Evolutionary conservation across 2,888 invertebrate genomes (phyloP).

Genomic region (Crocallis elinguaria): DNA sequence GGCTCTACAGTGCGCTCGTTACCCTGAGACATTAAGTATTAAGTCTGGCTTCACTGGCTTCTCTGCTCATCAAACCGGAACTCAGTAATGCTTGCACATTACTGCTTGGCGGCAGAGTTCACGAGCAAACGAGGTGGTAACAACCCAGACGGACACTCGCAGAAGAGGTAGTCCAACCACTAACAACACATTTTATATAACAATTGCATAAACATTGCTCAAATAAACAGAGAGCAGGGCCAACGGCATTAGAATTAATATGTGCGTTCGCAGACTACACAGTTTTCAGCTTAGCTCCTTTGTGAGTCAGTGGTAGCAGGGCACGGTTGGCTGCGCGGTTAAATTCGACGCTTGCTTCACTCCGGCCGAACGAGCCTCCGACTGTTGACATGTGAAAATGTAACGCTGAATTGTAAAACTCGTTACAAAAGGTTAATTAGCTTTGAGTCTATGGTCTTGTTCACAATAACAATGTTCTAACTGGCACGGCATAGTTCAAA

Average conservation of each 20-base stretch:
- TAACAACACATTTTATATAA: no score
- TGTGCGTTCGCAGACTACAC: no score
- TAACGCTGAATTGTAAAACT: background rate
- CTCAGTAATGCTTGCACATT: no score
- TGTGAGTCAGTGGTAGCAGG: constrained; percentile 64
- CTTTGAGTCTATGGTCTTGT: background rate
- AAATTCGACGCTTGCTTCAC: constrained; percentile 65
- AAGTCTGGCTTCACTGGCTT: no score
- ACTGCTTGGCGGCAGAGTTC: no score
- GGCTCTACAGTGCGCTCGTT: no score
- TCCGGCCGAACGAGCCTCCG: constrained; percentile 34
- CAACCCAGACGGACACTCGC: no score
- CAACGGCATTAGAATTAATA: constrained; percentile 57
- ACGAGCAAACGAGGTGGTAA: no score
- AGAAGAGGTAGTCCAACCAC: no score
- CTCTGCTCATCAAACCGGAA: no score
- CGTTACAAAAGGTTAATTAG: constrained; percentile 6
- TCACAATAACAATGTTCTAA: background rate
- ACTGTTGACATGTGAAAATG: constrained; percentile 24
- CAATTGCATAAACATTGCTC: background rate
- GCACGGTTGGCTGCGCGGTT: constrained; percentile 75
- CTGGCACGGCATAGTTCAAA: background rate
- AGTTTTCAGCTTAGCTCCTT: constrained; percentile 69
- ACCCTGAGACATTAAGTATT: no score
- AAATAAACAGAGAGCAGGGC: constrained; percentile 9